Conservation (phyloP, 2,797 vertebrate genomes). For the Alcedo atthis region DNA sequence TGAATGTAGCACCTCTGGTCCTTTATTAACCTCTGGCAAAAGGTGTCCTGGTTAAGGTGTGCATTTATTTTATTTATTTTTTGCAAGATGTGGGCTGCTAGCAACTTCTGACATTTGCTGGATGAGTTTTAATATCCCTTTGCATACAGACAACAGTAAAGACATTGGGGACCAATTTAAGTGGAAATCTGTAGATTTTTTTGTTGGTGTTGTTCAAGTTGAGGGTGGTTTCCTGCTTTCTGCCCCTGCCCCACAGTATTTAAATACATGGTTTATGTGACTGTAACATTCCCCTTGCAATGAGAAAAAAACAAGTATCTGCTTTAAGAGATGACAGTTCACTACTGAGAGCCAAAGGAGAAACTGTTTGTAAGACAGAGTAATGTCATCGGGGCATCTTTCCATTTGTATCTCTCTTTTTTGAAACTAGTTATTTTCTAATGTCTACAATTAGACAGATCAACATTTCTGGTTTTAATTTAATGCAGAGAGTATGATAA, state of each 20-base stretch:
- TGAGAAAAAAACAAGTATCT: not conserved
- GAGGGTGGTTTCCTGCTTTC: not conserved
- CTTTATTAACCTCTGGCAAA: not conserved
- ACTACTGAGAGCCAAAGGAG: not conserved
- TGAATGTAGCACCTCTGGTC: not conserved
- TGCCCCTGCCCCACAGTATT: not conserved
- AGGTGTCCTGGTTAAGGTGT: not conserved
- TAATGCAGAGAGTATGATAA: slow-evolving; percentile 58
- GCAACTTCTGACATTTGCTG: not conserved
- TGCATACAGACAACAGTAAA: not conserved
- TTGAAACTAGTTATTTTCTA: slow-evolving; percentile 51
- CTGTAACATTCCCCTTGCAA: not conserved
- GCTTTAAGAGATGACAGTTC: not conserved
- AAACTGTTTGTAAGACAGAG: not conserved
- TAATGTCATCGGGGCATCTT: slow-evolving; percentile 8
- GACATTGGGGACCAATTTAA: not conserved
- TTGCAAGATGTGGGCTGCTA: not conserved
- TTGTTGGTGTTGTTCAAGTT: not conserved
- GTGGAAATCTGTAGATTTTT: not conserved
- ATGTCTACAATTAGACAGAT: slow-evolving; percentile 61
- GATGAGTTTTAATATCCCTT: not conserved
- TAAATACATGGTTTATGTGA: not conserved
- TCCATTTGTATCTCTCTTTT: slow-evolving; percentile 16
- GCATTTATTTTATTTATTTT: too few species aligned
- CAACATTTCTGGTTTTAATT: slow-evolving; percentile 68